Evolutionary conservation across 2,888 invertebrate species (phyloP).

Genomic region (Alviniconcha strummeri): DNA sequence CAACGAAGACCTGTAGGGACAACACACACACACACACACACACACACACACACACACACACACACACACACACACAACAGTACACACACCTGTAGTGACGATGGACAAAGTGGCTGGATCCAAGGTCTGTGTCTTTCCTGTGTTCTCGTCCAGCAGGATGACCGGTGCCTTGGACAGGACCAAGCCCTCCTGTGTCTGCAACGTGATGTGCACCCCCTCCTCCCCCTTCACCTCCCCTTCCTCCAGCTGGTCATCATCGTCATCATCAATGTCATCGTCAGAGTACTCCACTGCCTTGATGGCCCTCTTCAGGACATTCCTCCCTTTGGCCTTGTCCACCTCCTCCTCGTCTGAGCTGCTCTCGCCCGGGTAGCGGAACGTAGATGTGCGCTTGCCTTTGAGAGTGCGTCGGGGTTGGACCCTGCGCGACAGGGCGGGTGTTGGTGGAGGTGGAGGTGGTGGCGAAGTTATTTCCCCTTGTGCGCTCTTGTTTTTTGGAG

Average conservation of each 20-base stretch:
- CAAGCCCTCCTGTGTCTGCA: conserved; percentile 19
- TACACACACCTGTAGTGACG: not conserved
- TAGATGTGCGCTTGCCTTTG: conserved; percentile 50
- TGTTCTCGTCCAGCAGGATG: conserved; percentile 28
- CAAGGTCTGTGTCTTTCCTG: conserved; percentile 8
- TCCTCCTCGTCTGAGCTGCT: conserved; percentile 26
- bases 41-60: not conserved
- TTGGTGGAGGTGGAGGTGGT: not conserved
- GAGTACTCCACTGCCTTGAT: conserved; percentile 11
- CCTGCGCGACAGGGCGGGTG: conserved; percentile 34
- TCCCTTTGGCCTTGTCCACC: conserved; percentile 16
- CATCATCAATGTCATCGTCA: conserved; percentile 2
- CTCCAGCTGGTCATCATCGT: conserved; percentile 11
- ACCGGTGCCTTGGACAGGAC: conserved; percentile 25
- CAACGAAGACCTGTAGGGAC: not conserved
- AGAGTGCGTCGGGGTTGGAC: conserved; percentile 52
- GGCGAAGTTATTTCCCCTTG: not conserved
- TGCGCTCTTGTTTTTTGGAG: conserved; percentile 19
- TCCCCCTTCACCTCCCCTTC: conserved; percentile 26
- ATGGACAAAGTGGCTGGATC: conserved; percentile 11
- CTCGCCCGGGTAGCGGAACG: conserved; percentile 40
- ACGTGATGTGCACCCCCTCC: conserved; percentile 5
- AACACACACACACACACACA: not conserved
- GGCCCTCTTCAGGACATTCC: conserved; percentile 15
- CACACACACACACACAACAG: not conserved